phyloP scores from a whole-genome alignment of 64 coral and sea anemone genomes.

The Pachyseris speciosa region DNA sequence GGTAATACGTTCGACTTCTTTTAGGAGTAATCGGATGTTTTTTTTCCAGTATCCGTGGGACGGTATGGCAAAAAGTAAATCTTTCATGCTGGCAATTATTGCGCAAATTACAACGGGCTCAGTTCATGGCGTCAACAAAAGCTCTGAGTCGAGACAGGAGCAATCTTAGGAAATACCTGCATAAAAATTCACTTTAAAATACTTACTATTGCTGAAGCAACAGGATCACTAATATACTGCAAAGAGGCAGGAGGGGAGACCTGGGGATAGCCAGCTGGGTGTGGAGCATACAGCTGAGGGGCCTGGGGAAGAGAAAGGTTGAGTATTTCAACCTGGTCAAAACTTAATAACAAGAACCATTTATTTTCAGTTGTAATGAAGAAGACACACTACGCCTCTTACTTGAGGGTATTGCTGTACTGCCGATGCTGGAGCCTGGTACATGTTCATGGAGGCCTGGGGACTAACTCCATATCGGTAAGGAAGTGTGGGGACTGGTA shows the following conservation, averaged over 20 bases:
- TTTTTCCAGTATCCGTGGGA: too few relatives aligned
- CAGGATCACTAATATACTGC: neutral
- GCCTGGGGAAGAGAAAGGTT: conserved; percentile 11
- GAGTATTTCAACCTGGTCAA: neutral
- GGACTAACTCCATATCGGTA: conserved; percentile 48
- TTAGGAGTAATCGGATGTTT: too few relatives aligned
- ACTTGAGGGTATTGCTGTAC: conserved; percentile 61
- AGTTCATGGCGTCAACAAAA: too few relatives aligned
- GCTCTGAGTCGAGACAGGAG: neutral
- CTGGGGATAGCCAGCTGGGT: conserved; percentile 72
- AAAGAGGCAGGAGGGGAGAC: conserved; percentile 22
- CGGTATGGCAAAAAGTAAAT: too few relatives aligned
- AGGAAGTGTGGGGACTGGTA: conserved; percentile 78
- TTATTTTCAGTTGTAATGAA: neutral
- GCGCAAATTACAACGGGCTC: too few relatives aligned
- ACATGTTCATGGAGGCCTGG: conserved; percentile 44
- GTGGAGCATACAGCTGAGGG: conserved; percentile 67
- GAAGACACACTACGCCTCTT: neutral
- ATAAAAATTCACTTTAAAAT: neutral
- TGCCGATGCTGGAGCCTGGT: conserved; percentile 40
- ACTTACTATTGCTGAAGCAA: neutral
- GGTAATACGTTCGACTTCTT: too few relatives aligned
- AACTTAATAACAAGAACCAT: neutral
- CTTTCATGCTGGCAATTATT: too few relatives aligned
- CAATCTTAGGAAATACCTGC: neutral